Base-by-base conservation (phyloP, 2,113 vertebrate species). In the Galbula dea region DNA sequence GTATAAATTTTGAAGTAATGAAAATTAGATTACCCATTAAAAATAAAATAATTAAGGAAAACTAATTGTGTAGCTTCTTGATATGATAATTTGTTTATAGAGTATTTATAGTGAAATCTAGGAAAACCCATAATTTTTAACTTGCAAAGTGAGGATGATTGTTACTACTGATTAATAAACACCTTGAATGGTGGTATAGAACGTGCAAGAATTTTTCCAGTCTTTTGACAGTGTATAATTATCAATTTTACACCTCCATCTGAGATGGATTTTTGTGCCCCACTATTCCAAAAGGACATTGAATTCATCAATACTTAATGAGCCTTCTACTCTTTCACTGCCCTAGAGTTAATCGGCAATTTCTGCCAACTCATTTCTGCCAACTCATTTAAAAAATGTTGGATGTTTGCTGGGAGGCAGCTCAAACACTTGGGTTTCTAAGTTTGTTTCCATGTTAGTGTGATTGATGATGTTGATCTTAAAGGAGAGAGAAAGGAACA, bases 391-490 rank as follows among this genome's bases (percentile, higher is more conserved):
- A 65, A 83, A 72, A 85, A 91, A 55, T 1, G 1, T 52, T 77
- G 14, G 4, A 5, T 52, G 51, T 88, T 95, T 88, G 8, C n/a
- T 77, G n/a, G 7, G 51, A 88, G 59, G 71, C 48, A 93, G 36
- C 41, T 83, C 29, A 51, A 80, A 76, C 57, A 74, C 39, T 67
- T 61, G 37, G 48, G 68, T 86, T 89, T 81, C 78, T 83, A 48
- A 57, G 20, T 84, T 79, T 87, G 49, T 91, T 89, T 89, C 43
- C 30, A 32, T 61, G 24, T 58, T 80, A 30, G 14, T 62, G 26
- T 94, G 85, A 94, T 48, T 89, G 86, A 95, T 90, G 90, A 66
- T 87, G 82, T 74, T 75, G 75, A 85, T 89, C 74, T 72, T 54
- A 78, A 48, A 81, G 29, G 43, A 63, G 32, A 72, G 45, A 39